These are phyloP conservation scores for Ophraella communa DNA, from an alignment of 2,888 invertebrate genomes.

Conservation along the genomic window DNA sequence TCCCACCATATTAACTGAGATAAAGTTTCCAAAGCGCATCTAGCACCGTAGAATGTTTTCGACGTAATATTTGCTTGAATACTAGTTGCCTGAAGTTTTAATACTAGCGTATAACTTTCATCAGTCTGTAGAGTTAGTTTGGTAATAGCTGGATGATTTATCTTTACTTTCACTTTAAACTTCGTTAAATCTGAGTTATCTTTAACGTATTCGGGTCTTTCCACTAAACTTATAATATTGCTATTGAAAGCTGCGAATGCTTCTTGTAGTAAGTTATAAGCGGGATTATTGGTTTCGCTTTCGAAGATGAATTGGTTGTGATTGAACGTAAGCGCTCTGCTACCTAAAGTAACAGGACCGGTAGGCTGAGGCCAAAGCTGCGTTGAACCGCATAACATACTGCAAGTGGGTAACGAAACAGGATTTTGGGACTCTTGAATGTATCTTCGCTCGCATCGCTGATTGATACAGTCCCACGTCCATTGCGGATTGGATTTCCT, in stretches of 20 bases:
- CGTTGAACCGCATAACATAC: slow-evolving; percentile 77
- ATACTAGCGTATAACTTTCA: slow-evolving; percentile 75
- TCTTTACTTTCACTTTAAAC: slow-evolving; percentile 63
- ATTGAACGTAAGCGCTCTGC: slow-evolving; percentile 68
- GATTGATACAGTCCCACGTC: slow-evolving; percentile 77
- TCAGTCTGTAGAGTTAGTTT: slow-evolving; percentile 72
- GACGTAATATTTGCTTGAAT: slow-evolving; percentile 70
- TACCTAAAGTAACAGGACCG: slow-evolving; percentile 71
- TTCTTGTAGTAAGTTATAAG: slow-evolving; percentile 60
- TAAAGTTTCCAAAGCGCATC: slow-evolving; percentile 79
- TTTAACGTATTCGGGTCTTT: slow-evolving; percentile 42
- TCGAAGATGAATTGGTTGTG: slow-evolving; percentile 63
- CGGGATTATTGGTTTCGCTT: slow-evolving; percentile 58
- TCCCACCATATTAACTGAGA: slow-evolving; percentile 85
- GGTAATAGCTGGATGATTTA: slow-evolving; percentile 61
- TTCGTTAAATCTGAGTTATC: slow-evolving; percentile 50
- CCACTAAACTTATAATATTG: slow-evolving; percentile 50
- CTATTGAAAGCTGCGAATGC: slow-evolving; percentile 63
- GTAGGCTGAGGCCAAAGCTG: slow-evolving; percentile 85
- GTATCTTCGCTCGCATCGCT: slow-evolving; percentile 71
- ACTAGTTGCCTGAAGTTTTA: slow-evolving; percentile 60
- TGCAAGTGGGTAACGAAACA: slow-evolving; percentile 73
- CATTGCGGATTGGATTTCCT: slow-evolving; percentile 69
- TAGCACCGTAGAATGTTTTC: slow-evolving; percentile 76
- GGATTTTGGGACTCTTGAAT: slow-evolving; percentile 54